phyloP scores from a whole-genome alignment of 2,888 invertebrate species.

The Aspidiotus rigidus region DNA sequence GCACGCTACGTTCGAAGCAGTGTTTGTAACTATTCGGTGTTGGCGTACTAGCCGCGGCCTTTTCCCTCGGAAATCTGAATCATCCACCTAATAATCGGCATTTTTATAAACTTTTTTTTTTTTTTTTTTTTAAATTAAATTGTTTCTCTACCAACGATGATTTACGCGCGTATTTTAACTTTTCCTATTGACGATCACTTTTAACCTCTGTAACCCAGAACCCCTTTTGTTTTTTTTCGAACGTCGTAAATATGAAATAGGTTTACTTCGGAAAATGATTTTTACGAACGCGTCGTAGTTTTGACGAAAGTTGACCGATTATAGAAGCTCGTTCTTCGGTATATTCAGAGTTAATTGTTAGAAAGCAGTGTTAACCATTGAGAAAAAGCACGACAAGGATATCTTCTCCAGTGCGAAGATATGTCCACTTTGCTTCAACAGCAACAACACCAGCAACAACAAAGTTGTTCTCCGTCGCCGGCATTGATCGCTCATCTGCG shows the following conservation, averaged over 20 bases:
- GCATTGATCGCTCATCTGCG: slow-evolving; percentile 22
- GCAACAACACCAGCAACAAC: slow-evolving; percentile 21
- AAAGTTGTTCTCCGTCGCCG: slow-evolving; percentile 23
- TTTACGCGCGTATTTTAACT: too few relatives aligned
- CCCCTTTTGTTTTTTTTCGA: too few relatives aligned
- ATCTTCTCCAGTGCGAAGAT: not conserved
- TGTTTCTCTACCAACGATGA: too few relatives aligned
- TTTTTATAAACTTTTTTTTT: slow-evolving; percentile 21
- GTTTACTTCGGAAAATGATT: too few relatives aligned
- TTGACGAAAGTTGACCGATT: too few relatives aligned
- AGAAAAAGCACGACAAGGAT: not conserved
- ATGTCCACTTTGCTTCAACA: slow-evolving; percentile 26
- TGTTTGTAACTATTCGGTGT: slow-evolving; percentile 21
- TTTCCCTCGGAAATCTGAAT: slow-evolving; percentile 9
- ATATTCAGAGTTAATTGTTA: too few relatives aligned
- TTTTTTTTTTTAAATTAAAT: not conserved
- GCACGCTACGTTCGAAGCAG: slow-evolving; percentile 23
- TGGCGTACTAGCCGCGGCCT: slow-evolving; percentile 17
- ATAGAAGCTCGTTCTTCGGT: too few relatives aligned
- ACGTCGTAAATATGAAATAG: too few relatives aligned
- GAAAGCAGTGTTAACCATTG: not conserved
- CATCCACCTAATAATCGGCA: slow-evolving; percentile 20
- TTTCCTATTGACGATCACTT: too few relatives aligned
- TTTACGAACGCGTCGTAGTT: too few relatives aligned
- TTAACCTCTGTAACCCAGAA: too few relatives aligned